Base-by-base conservation (phyloP, 1,140 invertebrate species). In the Brachionus manjavacas region DNA sequence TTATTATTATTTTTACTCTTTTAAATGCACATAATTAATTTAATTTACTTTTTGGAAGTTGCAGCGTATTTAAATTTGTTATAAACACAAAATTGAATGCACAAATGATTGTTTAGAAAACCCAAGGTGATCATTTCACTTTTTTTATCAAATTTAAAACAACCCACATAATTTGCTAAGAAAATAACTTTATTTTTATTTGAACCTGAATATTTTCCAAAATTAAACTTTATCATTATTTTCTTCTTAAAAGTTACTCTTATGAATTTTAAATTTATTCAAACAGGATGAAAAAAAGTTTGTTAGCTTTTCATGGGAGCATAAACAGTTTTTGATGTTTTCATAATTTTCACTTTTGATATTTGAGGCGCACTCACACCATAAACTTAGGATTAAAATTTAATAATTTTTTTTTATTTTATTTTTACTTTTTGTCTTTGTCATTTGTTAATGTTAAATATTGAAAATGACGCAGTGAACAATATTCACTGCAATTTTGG, bases 41-140 rank as follows among this genome's bases (percentile, higher is more conserved):
- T 14, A 52, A 14, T 20, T 16, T 60, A 60, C 52, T 9, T n/a
- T 2, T 2, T 20, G 3, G 20, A 20, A 20, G 66, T n/a, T 23
- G 60, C 14, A 25, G 66, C 25, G 23, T 28, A 70, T 35, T 35
- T 35, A 28, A 70, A 70, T 16, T 70, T 70, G 2, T 70, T 31
- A 23, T 70, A 70, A 70, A 35, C 7, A 70, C 66, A 70, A 16
- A 35, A 70, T 70, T 70, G 25, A 70, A 70, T 70, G 35, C 66
- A 70, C 9, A 70, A 35, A 6, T 70, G 11, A 70, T 70, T 70
- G 25, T 31, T 35, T 70, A 70, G 31, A 70, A 70, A 70, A 7
- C 66, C 66, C 12, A 70, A 31, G 12, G 8, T n/a, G 14, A 70
- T 66, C 4, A 52, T 52, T 3, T 52, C 46, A 20, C 6, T 70